Base-by-base conservation (phyloP, 2,888 invertebrate genomes). In the Athetis lepigone region DNA sequence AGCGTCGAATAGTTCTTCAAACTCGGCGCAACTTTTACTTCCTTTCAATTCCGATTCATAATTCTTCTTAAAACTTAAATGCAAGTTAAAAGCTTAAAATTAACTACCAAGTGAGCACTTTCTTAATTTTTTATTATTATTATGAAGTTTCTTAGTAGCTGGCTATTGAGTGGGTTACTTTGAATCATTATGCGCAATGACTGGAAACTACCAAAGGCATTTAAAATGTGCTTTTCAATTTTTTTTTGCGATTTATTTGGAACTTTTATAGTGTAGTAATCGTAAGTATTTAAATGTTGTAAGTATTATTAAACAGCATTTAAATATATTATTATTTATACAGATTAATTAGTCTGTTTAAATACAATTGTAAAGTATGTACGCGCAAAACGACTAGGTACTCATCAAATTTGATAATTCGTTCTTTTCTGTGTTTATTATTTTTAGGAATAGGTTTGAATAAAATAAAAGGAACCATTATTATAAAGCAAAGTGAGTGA, bases 51-150 rank as follows among this genome's bases (percentile, higher is more conserved):
- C 84, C 80, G 74, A 88, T 89, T 90, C 88, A 91, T 89, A 89
- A 90, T 88, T 91, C 88, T 85, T 87, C 84, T 88, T 84, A 83
- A 88, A 92, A 92, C 88, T 92, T 90, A 84, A 91, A 90, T 90
- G 90, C 86, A 86, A 90, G 88, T 90, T 90, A 88, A 90, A 88
- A 89, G 88, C 88, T 90, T 91, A 85, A 89, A 90, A 89, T 87
- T 87, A 88, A 89, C 1, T 88, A 84, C 86, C 79, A 55, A 67
- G 68, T 71, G 83, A 87, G 86, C 83, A 85, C 83, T 90, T 66
- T 88, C 84, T 70, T 73, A 82, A 75, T 61, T 79, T 85, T 88
- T 87, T 88, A 88, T 86, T 58, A 82, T 86, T 85, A 82, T 86
- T 85, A 77, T 77, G 73, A 85, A 87, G 85, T 87, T 73, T 84